Evolutionary conservation across 2,888 invertebrate genomes (phyloP).

Genomic region (Tyria jacobaeae): DNA sequence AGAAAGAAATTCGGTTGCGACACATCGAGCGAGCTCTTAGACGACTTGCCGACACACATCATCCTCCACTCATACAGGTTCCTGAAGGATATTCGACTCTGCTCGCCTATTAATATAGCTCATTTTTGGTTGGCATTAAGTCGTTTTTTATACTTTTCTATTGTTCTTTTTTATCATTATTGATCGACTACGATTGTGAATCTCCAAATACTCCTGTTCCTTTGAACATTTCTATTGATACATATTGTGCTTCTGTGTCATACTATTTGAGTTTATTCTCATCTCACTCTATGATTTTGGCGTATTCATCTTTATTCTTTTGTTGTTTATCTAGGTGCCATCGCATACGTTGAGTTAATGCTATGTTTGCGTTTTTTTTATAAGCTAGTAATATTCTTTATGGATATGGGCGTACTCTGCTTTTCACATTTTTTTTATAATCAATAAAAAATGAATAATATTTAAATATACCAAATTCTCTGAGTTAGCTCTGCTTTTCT

Average conservation of each 20-base stretch:
- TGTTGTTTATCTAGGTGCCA: not conserved
- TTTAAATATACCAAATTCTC: too few species aligned
- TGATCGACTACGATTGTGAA: not conserved
- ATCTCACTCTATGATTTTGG: too few species aligned
- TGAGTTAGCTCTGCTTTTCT: too few species aligned
- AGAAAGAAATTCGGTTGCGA: constrained; percentile 92
- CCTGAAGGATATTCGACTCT: not conserved
- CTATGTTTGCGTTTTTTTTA: not conserved
- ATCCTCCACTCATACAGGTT: constrained; percentile 70
- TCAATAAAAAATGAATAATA: too few species aligned
- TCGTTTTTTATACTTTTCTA: not conserved
- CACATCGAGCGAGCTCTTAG: constrained; percentile 93
- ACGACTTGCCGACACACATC: constrained; percentile 80
- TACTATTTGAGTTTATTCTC: constrained; percentile 5
- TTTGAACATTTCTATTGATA: not conserved
- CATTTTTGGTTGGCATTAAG: not conserved
- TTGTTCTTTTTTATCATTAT: not conserved
- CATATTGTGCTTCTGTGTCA: not conserved
- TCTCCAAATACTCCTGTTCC: not conserved
- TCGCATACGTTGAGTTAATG: not conserved
- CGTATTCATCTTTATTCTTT: not conserved
- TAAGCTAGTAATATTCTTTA: not conserved
- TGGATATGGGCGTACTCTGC: too few species aligned
- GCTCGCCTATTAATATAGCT: not conserved
- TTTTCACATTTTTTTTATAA: too few species aligned